A percentile compares a stretch with the other conserved stretches of the same genome.
phyloP scores from a whole-genome alignment of 2,113 vertebrate genomes.

The Ictidomys tridecemlineatus region DNA sequence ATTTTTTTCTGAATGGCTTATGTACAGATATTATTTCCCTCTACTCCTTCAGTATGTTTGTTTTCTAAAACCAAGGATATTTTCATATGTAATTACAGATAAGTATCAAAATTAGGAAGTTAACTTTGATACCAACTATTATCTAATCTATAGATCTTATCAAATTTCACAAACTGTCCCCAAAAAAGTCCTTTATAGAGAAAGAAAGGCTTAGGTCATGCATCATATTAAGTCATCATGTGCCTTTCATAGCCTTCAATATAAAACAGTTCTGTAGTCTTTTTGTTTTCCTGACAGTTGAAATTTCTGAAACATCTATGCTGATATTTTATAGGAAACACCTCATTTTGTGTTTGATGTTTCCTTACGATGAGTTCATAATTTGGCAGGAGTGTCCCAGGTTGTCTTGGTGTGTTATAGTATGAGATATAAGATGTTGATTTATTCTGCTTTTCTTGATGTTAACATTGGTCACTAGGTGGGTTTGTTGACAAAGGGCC shows the following conservation, averaged over 20 bases:
- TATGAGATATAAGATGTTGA: neutral
- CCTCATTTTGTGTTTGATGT: neutral
- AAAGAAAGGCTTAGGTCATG: neutral
- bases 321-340: neutral
- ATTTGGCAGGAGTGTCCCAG: neutral
- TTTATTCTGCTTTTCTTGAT: neutral
- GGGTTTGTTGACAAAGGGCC: neutral
- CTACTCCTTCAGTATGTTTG: neutral
- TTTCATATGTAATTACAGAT: neutral
- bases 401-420: neutral
- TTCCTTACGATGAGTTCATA: neutral
- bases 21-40: neutral
- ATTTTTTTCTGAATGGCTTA: neutral
- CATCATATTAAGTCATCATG: neutral
- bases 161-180: slow-evolving; percentile 31
- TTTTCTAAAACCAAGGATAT: slow-evolving; percentile 33
- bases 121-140: neutral
- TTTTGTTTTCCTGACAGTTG: neutral
- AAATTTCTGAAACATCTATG: neutral
- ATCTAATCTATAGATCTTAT: slow-evolving; percentile 6
- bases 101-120: slow-evolving; percentile 47
- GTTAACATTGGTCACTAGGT: neutral
- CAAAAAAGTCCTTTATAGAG: neutral
- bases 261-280: neutral
- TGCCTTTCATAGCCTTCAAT: neutral